Conservation (phyloP, 2,888 invertebrate species). For the Xestia c-nigrum region DNA sequence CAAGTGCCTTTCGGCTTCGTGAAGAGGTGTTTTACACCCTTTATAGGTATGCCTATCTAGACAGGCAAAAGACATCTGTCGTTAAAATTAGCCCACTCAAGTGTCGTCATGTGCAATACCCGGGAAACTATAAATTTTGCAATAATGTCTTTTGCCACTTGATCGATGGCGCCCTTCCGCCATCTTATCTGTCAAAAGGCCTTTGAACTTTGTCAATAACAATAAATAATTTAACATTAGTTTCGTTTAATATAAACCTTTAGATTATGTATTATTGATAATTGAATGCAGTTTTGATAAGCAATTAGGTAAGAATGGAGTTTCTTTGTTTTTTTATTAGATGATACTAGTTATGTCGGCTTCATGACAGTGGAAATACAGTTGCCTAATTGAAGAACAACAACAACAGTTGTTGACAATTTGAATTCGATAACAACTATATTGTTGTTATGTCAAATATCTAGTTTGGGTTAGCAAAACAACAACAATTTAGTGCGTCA, state of each 20-base stretch:
- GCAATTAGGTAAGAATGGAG: constrained; percentile 15
- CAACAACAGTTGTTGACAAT: constrained; percentile 25
- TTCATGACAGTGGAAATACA: constrained; percentile 9
- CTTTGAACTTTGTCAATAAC: constrained; percentile 55
- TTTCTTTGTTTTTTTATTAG: constrained; percentile 12
- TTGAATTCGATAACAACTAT: constrained; percentile 22
- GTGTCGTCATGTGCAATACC: constrained; percentile 44
- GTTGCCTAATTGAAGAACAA: constrained; percentile 1
- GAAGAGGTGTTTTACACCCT: no score
- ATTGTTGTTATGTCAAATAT: constrained; percentile 13
- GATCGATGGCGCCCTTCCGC: constrained; percentile 42
- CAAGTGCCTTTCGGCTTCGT: no score
- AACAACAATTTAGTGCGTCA: constrained; percentile 6
- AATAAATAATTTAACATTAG: constrained; percentile 22
- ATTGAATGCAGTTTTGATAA: constrained; percentile 29
- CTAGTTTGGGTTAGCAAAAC: constrained; percentile 26
- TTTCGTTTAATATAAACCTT: constrained; percentile 18
- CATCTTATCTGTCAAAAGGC: constrained; percentile 55
- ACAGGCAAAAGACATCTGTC: constrained; percentile 36
- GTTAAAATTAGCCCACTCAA: constrained; percentile 45
- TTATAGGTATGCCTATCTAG: constrained; percentile 18
- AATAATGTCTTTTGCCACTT: constrained; percentile 43
- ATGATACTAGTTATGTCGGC: constrained; percentile 2
- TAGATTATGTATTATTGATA: constrained; percentile 12
- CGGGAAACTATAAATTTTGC: constrained; percentile 60